These are phyloP conservation scores for Syritta pipiens DNA, from an alignment of 2,888 invertebrate species.

Conservation along the genomic window DNA sequence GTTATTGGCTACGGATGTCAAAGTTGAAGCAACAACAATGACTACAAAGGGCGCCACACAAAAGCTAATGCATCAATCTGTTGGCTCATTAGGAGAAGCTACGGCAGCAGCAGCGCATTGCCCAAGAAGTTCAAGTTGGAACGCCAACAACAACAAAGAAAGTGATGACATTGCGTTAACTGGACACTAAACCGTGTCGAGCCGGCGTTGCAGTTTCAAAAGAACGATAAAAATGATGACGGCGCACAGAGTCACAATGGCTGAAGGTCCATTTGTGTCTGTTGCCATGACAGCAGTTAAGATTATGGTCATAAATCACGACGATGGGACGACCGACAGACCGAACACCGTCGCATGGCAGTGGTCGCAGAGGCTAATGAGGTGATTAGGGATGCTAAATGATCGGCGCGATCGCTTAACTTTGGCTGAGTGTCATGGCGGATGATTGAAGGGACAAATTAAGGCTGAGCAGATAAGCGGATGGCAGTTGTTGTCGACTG, in stretches of 20 bases:
- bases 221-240: conserved; percentile 28
- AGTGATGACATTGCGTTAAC: conserved; percentile 44
- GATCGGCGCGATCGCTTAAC: conserved; percentile 33
- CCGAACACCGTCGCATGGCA: conserved; percentile 16
- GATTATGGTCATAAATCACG: conserved; percentile 58
- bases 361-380: conserved; percentile 48
- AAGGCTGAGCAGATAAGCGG: conserved; percentile 7
- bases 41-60: neutral
- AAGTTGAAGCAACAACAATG: conserved; percentile 29
- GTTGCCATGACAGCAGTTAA: conserved; percentile 43
- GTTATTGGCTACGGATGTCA: conserved; percentile 24
- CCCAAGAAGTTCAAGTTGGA: conserved; percentile 12
- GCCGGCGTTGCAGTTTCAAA: conserved; percentile 14
- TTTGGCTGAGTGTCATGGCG: neutral
- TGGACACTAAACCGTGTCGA: neutral
- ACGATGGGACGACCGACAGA: neutral
- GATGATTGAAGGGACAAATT: conserved; percentile 1
- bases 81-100: neutral
- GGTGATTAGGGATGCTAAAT: conserved; percentile 49
- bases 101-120: neutral
- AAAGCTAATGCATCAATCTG: conserved; percentile 25
- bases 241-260: conserved; percentile 27
- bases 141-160: conserved; percentile 24
- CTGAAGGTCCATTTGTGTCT: conserved; percentile 31
- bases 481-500: too few relatives aligned